Base-by-base conservation (phyloP, 2,888 invertebrate species). In the Lymantria dispar region DNA sequence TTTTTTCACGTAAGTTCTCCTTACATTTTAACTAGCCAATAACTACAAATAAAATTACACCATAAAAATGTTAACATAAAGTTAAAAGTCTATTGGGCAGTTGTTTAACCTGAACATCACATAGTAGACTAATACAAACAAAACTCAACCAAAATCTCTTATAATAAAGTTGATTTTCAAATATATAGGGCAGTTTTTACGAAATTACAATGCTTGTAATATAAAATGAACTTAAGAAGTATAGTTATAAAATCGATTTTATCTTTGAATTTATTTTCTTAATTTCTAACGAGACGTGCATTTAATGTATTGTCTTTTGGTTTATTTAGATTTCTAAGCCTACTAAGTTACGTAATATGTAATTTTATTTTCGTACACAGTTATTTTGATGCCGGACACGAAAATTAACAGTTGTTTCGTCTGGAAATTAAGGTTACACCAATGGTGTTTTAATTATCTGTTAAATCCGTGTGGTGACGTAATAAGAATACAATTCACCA, bases 261-360 rank as follows among this genome's bases (percentile, higher is more conserved):
- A 33, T 33, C 9, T 33, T 33, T 33, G 9, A 33, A 10, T 33
- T 33, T 7, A 33, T 33, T 8, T 33, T 33, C 60, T 64, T 61
- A 62, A 64, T 71, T 62, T 61, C 31, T 58, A 68, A 64, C 54
- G 37, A 62, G 59, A 58, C 61, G 43, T 31, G 40, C 15, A 3
- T 40, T 40, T 38, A 33, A 10, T 33, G 10, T 33, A 10, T 33
- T 52, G 52, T 56, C 58, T 64, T 71, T 74, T 68, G 64, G 69
- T 72, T 73, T 74, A 59, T 74, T 72, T 70, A 59, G 72, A 73
- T 73, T 74, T 73, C 73, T 68, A 66, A 55, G 48, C 43, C 50
- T 55, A 40, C 13, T 13, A 3, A 9, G 14, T 40, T 40, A 14
- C 15, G 15, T 14, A 40, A 40, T 40, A 40, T 40, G 40, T 40